Evolutionary conservation across 2,888 invertebrate genomes (phyloP).

Genomic region (Conistra vaccinii): DNA sequence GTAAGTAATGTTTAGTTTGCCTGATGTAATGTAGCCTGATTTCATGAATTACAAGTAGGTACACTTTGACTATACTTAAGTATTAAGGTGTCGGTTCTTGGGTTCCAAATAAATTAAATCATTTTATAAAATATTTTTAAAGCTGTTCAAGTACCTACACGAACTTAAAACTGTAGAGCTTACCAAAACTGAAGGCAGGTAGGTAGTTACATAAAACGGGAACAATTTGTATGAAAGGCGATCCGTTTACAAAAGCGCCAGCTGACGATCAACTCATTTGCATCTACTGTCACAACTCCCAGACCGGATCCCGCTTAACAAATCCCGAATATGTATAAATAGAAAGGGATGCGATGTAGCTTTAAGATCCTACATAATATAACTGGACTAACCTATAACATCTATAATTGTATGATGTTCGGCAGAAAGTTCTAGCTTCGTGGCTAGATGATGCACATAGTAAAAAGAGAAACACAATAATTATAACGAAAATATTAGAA

Average conservation of each 20-base stretch:
- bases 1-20: slow-evolving; percentile 42
- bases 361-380: slow-evolving; percentile 8
- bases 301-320: slow-evolving; percentile 32
- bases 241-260: slow-evolving; percentile 56
- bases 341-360: slow-evolving; percentile 24
- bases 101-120: not conserved
- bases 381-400: not conserved
- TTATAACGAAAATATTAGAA: not conserved
- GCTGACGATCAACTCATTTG: slow-evolving; percentile 65
- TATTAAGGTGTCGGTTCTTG: not conserved
- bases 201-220: slow-evolving; percentile 41
- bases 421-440: not conserved
- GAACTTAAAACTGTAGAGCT: slow-evolving; percentile 3
- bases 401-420: not conserved
- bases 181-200: slow-evolving; percentile 2
- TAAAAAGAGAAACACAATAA: not conserved
- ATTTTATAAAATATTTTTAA: not conserved
- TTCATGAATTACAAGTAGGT: slow-evolving; percentile 1
- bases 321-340: slow-evolving; percentile 51
- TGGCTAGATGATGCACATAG: not conserved
- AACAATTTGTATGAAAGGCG: slow-evolving; percentile 48
- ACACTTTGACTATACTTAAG: too few species aligned
- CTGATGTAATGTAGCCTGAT: slow-evolving; percentile 29
- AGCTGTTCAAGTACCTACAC: not conserved
- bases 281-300: slow-evolving; percentile 61